These are phyloP conservation scores for Folsomia candida DNA, from an alignment of 2,888 invertebrate species.

Conservation along the genomic window DNA sequence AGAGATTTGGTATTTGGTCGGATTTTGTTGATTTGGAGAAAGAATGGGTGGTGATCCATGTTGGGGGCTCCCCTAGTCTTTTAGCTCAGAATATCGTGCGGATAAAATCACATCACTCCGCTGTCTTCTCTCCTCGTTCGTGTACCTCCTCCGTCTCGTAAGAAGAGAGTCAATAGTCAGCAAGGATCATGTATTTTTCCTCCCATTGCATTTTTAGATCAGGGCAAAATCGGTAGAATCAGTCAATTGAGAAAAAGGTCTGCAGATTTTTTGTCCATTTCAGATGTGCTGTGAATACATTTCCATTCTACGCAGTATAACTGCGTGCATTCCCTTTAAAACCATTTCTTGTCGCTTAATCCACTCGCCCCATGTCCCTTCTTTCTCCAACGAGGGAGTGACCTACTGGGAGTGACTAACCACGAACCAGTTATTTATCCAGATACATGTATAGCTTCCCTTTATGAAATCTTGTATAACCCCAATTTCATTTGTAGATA, in stretches of 20 bases:
- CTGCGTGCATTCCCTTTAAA: neutral
- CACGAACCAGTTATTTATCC: too few relatives aligned
- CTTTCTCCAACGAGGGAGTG: too few relatives aligned
- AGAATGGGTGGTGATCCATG: slow-evolving; percentile 7
- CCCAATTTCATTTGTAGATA: too few relatives aligned
- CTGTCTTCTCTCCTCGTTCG: too few relatives aligned
- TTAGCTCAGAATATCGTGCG: neutral
- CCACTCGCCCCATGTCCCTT: neutral
- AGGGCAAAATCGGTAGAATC: slow-evolving; percentile 44
- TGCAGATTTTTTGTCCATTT: slow-evolving; percentile 48
- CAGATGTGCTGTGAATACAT: slow-evolving; percentile 49
- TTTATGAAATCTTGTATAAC: too few relatives aligned
- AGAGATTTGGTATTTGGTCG: slow-evolving; percentile 6
- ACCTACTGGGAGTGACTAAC: too few relatives aligned
- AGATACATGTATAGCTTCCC: too few relatives aligned
- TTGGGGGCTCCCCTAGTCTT: neutral
- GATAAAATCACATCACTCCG: slow-evolving; percentile 13
- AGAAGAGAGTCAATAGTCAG: slow-evolving; percentile 2
- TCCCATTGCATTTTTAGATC: slow-evolving; percentile 36
- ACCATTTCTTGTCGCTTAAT: neutral
- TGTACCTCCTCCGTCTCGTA: neutral
- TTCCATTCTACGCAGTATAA: slow-evolving; percentile 15
- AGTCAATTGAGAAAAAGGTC: slow-evolving; percentile 45
- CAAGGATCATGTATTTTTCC: slow-evolving; percentile 25
- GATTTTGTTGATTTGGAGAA: slow-evolving; percentile 15